Base-by-base conservation (phyloP, 2,113 vertebrate species). In the Bos indicus region DNA sequence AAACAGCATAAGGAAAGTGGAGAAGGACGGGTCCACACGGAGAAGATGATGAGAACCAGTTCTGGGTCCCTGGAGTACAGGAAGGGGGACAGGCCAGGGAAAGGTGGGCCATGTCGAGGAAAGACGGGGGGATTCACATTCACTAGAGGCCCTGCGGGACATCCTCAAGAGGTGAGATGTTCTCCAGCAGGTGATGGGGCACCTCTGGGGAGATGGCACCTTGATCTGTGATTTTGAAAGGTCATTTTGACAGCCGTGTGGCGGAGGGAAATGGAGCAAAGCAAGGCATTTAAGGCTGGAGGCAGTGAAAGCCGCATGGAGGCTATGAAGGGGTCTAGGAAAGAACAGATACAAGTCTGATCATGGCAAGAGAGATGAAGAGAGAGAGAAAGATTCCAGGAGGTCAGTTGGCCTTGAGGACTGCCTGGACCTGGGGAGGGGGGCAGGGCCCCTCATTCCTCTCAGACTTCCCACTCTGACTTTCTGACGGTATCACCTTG, bases 401-500 rank as follows among this genome's bases (percentile, higher is more conserved):
- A 94, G 25, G 12, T 52, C 71, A 48, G 36, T 59, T 40, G 67
- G 46, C 71, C 51, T 57, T 87, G 36, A 10, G 82, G 71, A 77
- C 17, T n/a, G 7, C 40, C 19, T 71, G 15, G 36, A 74, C 13
- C 5, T 3, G 1, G 48, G 28, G 4, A 87, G 8, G 3, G 17
- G 2, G 4, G 2, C 17, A 56, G 16, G 17, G 21, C 36, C 25
- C 46, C 14, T 97, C 5, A 14, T 54, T 91, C 30, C 30, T 54
- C 56, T 94, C 59, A 87, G 51, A n/a, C 52, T 85, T 86, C 56
- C 54, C 56, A 33, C 52, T 23, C 17, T 88, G 90, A 94, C 85
- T 86, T 96, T 14, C 23, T 85, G 77, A 96, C 30, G 67, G 83
- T 90, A 48, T 97, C 92, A 86, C 83, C 85, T 94, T 88, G 74